Conservation (phyloP, 1,140 invertebrate genomes). For the Holotrichia oblita region DNA sequence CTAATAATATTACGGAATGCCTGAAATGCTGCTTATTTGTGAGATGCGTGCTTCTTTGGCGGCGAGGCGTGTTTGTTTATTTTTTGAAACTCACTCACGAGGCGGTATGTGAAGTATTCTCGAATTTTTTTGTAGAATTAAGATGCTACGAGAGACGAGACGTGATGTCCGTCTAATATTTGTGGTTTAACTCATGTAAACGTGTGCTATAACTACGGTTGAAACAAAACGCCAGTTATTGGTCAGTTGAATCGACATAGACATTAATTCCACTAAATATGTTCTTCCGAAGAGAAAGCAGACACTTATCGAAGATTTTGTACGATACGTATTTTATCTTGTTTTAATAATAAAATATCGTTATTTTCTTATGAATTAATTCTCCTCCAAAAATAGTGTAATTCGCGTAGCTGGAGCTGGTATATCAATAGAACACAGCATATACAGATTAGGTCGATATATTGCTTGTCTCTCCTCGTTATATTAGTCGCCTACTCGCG, state of each 20-base stretch:
- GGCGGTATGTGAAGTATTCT: constrained; percentile 22
- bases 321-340: too few species aligned
- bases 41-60: neutral
- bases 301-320: too few species aligned
- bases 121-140: neutral
- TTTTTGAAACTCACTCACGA: constrained; percentile 6
- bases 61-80: constrained; percentile 22
- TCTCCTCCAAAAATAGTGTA: neutral
- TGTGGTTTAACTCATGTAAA: neutral
- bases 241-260: too few species aligned
- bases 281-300: too few species aligned
- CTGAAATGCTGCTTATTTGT: constrained; percentile 17
- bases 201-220: too few species aligned
- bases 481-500: neutral
- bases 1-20: constrained; percentile 32
- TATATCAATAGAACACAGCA: neutral
- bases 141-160: neutral
- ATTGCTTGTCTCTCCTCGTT: neutral
- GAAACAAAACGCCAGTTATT: too few species aligned
- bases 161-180: neutral
- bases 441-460: neutral
- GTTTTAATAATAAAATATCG: too few species aligned
- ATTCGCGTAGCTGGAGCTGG: neutral
- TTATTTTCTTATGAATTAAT: too few species aligned
- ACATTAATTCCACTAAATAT: too few species aligned